Evolutionary conservation across 2,113 vertebrate genomes (phyloP).

Genomic region (Globicephala melas): DNA sequence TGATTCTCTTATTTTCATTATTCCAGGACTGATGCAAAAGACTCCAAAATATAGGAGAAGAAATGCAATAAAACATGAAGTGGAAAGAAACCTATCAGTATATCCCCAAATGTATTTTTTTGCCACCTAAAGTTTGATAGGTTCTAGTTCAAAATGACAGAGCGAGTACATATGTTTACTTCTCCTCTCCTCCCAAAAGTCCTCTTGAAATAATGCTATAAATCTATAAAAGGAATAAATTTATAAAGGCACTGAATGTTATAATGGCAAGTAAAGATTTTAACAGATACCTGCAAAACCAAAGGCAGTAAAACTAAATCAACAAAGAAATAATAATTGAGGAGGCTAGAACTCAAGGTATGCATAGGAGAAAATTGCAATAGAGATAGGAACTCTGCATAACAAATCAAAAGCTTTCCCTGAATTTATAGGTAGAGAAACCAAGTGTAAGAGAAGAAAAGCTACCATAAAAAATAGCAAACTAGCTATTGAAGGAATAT

Average conservation of each 20-base stretch:
- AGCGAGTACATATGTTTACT: not conserved
- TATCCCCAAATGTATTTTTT: conserved; percentile 4
- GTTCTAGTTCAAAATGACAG: not conserved
- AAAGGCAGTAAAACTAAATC: conserved; percentile 20
- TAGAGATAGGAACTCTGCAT: not conserved
- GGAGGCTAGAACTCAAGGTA: not conserved
- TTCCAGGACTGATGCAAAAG: not conserved
- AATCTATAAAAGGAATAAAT: not conserved
- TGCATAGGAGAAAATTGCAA: not conserved
- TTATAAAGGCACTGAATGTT: not conserved
- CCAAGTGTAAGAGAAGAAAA: not conserved
- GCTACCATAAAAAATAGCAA: not conserved
- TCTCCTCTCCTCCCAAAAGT: not conserved
- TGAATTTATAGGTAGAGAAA: not conserved
- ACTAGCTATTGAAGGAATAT: not conserved
- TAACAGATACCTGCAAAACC: not conserved
- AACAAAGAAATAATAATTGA: not conserved
- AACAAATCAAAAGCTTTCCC: not conserved
- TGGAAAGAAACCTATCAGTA: not conserved
- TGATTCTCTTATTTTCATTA: not conserved
- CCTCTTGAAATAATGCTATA: conserved; percentile 37
- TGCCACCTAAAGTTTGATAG: conserved; percentile 24
- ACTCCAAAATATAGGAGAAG: not conserved
- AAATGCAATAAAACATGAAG: not conserved
- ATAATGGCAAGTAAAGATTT: conserved; percentile 9